A percentile compares a stretch with the other conserved stretches of the same genome.
These are phyloP conservation scores for Osmoderma eremita DNA, from an alignment of 2,888 invertebrate genomes.

Conservation along the genomic window DNA sequence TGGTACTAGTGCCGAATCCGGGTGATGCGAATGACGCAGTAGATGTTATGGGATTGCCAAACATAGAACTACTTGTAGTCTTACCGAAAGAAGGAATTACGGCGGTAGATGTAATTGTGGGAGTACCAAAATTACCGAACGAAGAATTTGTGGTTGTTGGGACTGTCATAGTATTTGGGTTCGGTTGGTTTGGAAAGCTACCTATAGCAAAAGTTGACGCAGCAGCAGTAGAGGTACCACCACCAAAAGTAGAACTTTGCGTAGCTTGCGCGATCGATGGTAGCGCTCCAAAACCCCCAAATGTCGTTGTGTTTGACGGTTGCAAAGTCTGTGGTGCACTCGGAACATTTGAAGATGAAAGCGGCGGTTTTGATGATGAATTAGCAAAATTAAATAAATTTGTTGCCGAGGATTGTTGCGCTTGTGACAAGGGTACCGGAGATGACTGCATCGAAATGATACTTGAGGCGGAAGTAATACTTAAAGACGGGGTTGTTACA, in stretches of 20 bases:
- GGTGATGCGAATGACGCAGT: background rate
- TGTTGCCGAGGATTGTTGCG: background rate
- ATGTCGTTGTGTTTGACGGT: background rate
- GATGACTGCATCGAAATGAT: background rate
- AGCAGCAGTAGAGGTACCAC: slow-evolving; percentile 9
- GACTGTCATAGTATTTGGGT: background rate
- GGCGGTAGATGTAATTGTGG: slow-evolving; percentile 19
- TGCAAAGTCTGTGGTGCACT: background rate
- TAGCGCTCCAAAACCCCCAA: background rate
- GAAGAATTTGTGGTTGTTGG: background rate
- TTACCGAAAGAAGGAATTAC: slow-evolving; percentile 41
- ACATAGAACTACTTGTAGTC: slow-evolving; percentile 52
- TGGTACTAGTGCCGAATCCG: slow-evolving; percentile 11
- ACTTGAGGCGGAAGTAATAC: background rate
- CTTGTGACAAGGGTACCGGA: no score
- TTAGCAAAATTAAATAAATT: slow-evolving; percentile 30
- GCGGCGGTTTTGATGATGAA: background rate
- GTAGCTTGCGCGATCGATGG: background rate
- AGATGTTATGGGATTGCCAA: slow-evolving; percentile 48
- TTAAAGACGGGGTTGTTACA: no score
- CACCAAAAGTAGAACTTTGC: slow-evolving; percentile 5
- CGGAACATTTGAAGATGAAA: no score
- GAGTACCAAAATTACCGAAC: slow-evolving; percentile 35
- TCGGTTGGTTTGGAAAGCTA: no score
- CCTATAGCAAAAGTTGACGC: background rate